Evolutionary conservation across 2,888 invertebrate genomes (phyloP).

Genomic region (Drosophila incognita): DNA sequence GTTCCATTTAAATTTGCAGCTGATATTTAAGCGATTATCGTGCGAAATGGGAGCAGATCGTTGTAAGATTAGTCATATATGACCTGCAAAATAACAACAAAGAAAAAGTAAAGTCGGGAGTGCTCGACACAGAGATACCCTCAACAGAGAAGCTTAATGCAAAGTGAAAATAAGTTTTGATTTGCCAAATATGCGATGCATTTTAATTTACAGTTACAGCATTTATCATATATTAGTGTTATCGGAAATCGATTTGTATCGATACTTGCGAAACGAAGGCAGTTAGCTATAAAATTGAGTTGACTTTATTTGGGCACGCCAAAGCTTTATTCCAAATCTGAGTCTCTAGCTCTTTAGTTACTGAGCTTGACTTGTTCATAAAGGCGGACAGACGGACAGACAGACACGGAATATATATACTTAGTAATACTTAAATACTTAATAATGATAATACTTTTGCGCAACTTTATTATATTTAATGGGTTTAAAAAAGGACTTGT

Average conservation of each 20-base stretch:
- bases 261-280: not conserved
- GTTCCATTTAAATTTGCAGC: slow-evolving; percentile 14
- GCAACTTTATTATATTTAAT: not conserved
- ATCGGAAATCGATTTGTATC: not conserved
- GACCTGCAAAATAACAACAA: not conserved
- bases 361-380: not conserved
- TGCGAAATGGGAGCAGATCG: slow-evolving; percentile 23
- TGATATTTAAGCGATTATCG: slow-evolving; percentile 16
- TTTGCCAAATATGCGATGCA: not conserved
- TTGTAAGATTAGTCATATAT: not conserved
- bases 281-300: not conserved
- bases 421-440: too few species aligned
- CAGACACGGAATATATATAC: too few species aligned
- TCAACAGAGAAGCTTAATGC: not conserved
- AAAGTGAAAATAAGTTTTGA: not conserved
- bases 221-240: not conserved
- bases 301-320: not conserved
- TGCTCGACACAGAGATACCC: not conserved
- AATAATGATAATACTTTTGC: too few species aligned
- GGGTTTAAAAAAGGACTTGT: too few species aligned
- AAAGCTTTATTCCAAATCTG: not conserved
- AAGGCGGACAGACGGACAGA: too few species aligned
- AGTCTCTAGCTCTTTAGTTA: fast-evolving
- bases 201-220: not conserved
- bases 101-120: not conserved